Evolutionary conservation across 2,888 invertebrate genomes (phyloP).

Genomic region (Plebejus melissa): DNA sequence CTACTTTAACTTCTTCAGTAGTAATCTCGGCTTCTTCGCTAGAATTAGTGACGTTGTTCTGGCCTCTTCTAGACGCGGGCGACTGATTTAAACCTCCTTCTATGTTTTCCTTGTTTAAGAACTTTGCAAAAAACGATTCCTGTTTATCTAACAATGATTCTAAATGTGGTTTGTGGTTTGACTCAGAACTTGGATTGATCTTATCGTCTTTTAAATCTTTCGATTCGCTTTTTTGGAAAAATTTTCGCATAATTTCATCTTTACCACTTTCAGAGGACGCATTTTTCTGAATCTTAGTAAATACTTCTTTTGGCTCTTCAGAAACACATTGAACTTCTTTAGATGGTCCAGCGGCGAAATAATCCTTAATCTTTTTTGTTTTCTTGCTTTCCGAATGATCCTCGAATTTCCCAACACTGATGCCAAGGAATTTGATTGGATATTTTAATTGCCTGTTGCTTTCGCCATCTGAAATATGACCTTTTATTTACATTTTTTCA

Average conservation of each 20-base stretch:
- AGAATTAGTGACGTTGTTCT: slow-evolving; percentile 29
- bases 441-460: slow-evolving; percentile 61
- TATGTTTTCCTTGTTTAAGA: slow-evolving; percentile 46
- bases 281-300: slow-evolving; percentile 29
- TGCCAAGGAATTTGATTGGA: slow-evolving; percentile 83
- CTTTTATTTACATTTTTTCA: background rate
- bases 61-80: background rate
- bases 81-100: background rate
- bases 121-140: slow-evolving; percentile 71
- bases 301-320: slow-evolving; percentile 21
- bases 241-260: slow-evolving; percentile 55
- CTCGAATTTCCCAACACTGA: slow-evolving; percentile 90
- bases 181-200: slow-evolving; percentile 10
- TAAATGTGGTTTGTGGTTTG: slow-evolving; percentile 33
- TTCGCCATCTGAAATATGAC: slow-evolving; percentile 54
- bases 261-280: slow-evolving; percentile 44
- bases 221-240: slow-evolving; percentile 42
- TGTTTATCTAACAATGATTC: slow-evolving; percentile 58
- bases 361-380: slow-evolving; percentile 77
- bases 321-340: slow-evolving; percentile 42
- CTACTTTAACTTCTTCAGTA: slow-evolving; percentile 43
- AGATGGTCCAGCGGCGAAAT: slow-evolving; percentile 72
- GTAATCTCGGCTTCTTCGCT: background rate
- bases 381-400: slow-evolving; percentile 72
- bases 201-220: slow-evolving; percentile 35